phyloP scores from a whole-genome alignment of 1,140 invertebrate species.

The Bicyclus anynana region DNA sequence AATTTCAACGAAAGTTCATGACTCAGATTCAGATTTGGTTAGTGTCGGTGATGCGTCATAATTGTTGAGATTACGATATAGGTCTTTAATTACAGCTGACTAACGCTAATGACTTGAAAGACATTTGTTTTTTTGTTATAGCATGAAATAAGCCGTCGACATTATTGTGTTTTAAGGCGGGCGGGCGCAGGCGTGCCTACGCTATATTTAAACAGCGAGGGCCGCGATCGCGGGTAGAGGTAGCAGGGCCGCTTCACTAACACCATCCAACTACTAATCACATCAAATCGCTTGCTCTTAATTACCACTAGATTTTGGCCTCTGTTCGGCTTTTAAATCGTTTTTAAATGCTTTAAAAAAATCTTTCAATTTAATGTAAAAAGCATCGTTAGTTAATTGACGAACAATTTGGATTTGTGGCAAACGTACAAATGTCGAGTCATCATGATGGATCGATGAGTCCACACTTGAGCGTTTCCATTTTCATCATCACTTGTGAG shows the following conservation, averaged over 20 bases:
- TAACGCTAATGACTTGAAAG: constrained; percentile 34
- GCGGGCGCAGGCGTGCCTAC: constrained; percentile 53
- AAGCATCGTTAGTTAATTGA: too few relatives aligned
- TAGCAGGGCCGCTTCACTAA: constrained; percentile 43
- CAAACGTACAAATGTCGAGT: too few relatives aligned
- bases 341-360: too few relatives aligned
- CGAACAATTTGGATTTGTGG: too few relatives aligned
- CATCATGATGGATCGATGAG: too few relatives aligned
- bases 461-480: too few relatives aligned
- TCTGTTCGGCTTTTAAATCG: too few relatives aligned
- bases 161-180: constrained; percentile 54
- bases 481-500: too few relatives aligned
- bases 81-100: constrained; percentile 27
- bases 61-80: constrained; percentile 1
- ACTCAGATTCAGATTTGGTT: constrained; percentile 4
- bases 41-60: not conserved
- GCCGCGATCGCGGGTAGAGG: constrained; percentile 43
- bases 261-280: constrained; percentile 48
- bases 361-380: too few relatives aligned
- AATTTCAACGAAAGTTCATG: constrained; percentile 3
- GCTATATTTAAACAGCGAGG: constrained; percentile 67
- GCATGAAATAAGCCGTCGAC: constrained; percentile 57
- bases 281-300: not conserved
- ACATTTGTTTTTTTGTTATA: constrained; percentile 45
- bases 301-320: too few relatives aligned